These are phyloP conservation scores for Sebastes miniatus DNA, from an alignment of 2,797 vertebrate genomes.

Conservation along the genomic window DNA sequence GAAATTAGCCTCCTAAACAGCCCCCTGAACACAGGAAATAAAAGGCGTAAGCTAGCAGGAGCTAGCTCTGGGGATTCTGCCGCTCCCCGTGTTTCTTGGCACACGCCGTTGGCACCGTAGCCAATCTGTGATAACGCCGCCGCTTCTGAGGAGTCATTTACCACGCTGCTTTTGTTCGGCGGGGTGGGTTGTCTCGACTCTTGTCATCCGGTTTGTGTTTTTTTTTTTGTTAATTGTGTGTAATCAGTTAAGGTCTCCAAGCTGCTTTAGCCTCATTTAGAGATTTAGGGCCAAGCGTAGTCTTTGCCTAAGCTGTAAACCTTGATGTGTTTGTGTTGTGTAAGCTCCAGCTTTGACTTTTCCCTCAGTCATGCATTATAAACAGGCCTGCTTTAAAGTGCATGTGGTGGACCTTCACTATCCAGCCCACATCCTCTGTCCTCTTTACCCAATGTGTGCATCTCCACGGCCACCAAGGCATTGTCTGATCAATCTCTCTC, in stretches of 20 bases:
- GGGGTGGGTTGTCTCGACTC: conserved; percentile 21
- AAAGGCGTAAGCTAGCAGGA: conserved; percentile 75
- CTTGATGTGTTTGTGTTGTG: conserved; percentile 30
- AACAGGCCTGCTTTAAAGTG: conserved; percentile 49
- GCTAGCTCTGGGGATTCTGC: conserved; percentile 76
- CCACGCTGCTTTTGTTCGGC: conserved; percentile 56
- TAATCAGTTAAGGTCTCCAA: conserved; percentile 63
- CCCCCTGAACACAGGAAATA: conserved; percentile 76
- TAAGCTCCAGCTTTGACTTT: conserved; percentile 9
- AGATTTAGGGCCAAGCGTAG: conserved; percentile 32
- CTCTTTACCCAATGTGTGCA: conserved; percentile 50
- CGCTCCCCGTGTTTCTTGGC: conserved; percentile 71
- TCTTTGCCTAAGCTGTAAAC: conserved; percentile 11
- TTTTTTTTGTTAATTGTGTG: conserved; percentile 56
- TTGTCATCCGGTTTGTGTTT: conserved; percentile 53
- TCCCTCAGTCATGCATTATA: conserved; percentile 48
- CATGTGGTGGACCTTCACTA: conserved; percentile 42
- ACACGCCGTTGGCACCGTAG: conserved; percentile 65
- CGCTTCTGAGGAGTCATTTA: conserved; percentile 67
- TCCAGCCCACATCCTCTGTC: conserved; percentile 45
- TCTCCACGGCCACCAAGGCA: conserved; percentile 57
- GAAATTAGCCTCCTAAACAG: conserved; percentile 87
- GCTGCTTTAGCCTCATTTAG: conserved; percentile 57
- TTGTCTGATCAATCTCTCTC: conserved; percentile 57
- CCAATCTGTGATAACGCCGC: conserved; percentile 71